These are phyloP conservation scores for Kradibia gibbosae DNA, from an alignment of 1,140 invertebrate genomes.

Conservation along the genomic window DNA sequence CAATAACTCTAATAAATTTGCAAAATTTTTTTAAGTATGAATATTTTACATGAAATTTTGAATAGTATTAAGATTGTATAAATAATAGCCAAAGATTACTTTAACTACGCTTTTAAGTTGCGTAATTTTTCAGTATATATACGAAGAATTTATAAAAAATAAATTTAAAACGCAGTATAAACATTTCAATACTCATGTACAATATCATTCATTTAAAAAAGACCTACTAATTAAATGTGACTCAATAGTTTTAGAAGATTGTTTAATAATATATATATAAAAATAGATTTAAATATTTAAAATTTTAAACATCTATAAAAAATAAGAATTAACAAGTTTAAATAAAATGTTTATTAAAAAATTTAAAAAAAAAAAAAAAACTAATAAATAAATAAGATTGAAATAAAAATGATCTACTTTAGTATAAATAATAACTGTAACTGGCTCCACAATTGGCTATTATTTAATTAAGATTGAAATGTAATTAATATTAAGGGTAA, in stretches of 20 bases:
- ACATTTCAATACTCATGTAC: constrained; percentile 10
- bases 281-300: not conserved
- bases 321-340: constrained; percentile 8
- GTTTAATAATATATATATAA: constrained; percentile 7
- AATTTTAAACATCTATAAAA: not conserved
- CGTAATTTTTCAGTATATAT: not conserved
- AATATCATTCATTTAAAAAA: constrained; percentile 8
- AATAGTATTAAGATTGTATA: too few relatives aligned
- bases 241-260: not conserved
- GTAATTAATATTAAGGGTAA: not conserved
- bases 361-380: too few relatives aligned
- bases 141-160: not conserved
- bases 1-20: not conserved
- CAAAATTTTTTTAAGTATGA: too few relatives aligned
- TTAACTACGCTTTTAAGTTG: not conserved
- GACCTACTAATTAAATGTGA: not conserved
- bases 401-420: not conserved
- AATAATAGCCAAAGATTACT: not conserved
- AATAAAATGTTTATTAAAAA: not conserved
- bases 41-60: too few relatives aligned
- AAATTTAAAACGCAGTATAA: not conserved
- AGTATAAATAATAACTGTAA: not conserved
- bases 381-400: not conserved
- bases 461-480: constrained; percentile 1
- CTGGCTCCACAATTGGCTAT: not conserved